Evolutionary conservation across 2,888 invertebrate genomes (phyloP), one percentile per base, ranked within the genome.

Genomic region (Stenolophus ochropezus): DNA sequence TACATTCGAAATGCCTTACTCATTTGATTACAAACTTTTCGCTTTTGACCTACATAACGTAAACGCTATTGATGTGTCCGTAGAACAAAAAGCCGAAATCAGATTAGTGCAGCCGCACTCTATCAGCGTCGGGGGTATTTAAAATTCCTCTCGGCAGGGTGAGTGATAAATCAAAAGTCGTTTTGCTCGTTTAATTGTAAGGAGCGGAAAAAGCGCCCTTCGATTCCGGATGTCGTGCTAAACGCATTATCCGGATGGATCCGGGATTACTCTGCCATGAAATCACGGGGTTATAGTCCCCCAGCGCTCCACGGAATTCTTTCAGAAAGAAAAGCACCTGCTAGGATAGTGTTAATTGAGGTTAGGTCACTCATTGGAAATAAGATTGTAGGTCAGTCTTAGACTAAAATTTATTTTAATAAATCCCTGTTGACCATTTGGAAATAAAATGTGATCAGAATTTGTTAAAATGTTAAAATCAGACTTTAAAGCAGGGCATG

Each of bases 151-250:
- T 21, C 20, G 20, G 21, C 6, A 18, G 33, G 11, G 33, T 8
- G 6, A 42, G 33, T 42, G 18, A 56, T 56, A 56, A 56, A 56
- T 56, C 56, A 56, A 56, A 21, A 20, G 56, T 21, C 56, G 56
- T 56, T 56, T 56, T 56, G 20, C 20, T 56, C 56, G 18, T 56
- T 56, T 56, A 56, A 56, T 56, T 56, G 56, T 56, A 56, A 56
- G 21, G 6, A 20, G 56, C 8, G 33, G 33, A 0, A 42, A 42
- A 33, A 42, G 21, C 1, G 18, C 56, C 20, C 18, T 21, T 56
- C 56, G 21, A 20, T 56, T 56, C 56, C 18, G 56, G 56, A 56
- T 8, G 16, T 56, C 56, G 20, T 8, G 56, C 20, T 20, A 69
- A 25, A 8, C 47, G 42, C 33, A 47, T 69, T 69, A 69, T 47